Percentiles rank a stretch among this genome's conserved stretches.
Conservation (phyloP, 92 coral and sea anemone species). For the Actinostola sp. region DNA sequence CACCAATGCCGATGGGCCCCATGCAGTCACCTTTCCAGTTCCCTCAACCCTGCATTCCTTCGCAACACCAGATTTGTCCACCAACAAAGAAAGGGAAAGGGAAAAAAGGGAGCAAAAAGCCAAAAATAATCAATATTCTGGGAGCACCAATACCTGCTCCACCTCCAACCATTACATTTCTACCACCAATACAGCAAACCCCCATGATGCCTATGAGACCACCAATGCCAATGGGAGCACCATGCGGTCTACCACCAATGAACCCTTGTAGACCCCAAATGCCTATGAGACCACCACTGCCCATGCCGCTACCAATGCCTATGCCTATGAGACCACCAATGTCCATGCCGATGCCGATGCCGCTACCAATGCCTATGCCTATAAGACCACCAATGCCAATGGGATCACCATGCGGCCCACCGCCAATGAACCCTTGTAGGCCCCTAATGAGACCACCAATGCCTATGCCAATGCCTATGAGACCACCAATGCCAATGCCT, state of each 20-base stretch:
- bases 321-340: constrained; percentile 38
- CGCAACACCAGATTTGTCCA: constrained; percentile 3
- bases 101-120: background rate
- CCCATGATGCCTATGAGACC: no score
- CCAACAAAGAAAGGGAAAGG: background rate
- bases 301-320: constrained; percentile 10
- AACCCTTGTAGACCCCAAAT: constrained; percentile 13
- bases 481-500: constrained; percentile 16
- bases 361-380: constrained; percentile 27
- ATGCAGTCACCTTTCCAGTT: constrained; percentile 12
- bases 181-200: constrained; percentile 5
- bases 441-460: constrained; percentile 18
- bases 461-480: constrained; percentile 5
- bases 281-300: constrained; percentile 20
- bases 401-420: constrained; percentile 8
- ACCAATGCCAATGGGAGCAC: constrained; percentile 15
- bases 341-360: constrained; percentile 20
- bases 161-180: constrained; percentile 7
- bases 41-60: constrained; percentile 21
- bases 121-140: constrained; percentile 1
- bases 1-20: constrained; percentile 20
- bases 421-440: constrained; percentile 8
- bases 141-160: constrained; percentile 22
- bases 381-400: constrained; percentile 17
- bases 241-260: constrained; percentile 12